Conservation (phyloP, 2,113 vertebrate genomes). For the Monopterus albus region DNA sequence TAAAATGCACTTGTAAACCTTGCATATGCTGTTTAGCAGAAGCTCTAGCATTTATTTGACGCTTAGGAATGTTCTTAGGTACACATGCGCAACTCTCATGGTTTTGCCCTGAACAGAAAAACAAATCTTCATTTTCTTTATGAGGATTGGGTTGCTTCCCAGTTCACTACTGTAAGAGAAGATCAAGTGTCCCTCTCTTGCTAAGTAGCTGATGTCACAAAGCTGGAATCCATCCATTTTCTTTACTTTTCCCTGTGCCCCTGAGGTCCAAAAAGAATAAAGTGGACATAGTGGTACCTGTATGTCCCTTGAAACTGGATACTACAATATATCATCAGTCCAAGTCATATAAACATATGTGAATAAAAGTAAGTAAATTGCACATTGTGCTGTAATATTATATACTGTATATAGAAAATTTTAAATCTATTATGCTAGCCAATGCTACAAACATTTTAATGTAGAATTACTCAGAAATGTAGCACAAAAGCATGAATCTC, state of each 20-base stretch:
- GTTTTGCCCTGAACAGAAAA: neutral
- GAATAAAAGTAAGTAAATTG: conserved; percentile 47
- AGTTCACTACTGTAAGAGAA: conserved; percentile 60
- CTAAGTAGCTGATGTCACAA: conserved; percentile 67
- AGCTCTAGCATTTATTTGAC: neutral
- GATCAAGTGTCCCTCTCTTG: conserved; percentile 48
- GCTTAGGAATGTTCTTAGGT: neutral
- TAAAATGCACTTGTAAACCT: too few relatives aligned
- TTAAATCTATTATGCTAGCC: too few relatives aligned
- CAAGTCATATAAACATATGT: conserved; percentile 16
- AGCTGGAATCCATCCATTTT: conserved; percentile 61
- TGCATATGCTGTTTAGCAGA: neutral
- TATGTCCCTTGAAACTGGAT: conserved; percentile 20
- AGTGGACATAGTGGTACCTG: conserved; percentile 16
- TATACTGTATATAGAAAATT: too few relatives aligned
- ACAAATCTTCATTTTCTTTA: conserved; percentile 43
- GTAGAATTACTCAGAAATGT: too few relatives aligned
- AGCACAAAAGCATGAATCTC: too few relatives aligned
- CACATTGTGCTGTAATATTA: neutral
- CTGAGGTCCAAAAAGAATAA: conserved; percentile 5
- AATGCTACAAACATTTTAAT: too few relatives aligned
- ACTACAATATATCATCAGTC: neutral
- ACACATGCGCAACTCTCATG: conserved; percentile 2
- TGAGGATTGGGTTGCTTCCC: conserved; percentile 40
- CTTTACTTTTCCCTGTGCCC: conserved; percentile 12